Base-by-base conservation (phyloP, 2,888 invertebrate species). In the Drosophila pseudotalamancana region DNA sequence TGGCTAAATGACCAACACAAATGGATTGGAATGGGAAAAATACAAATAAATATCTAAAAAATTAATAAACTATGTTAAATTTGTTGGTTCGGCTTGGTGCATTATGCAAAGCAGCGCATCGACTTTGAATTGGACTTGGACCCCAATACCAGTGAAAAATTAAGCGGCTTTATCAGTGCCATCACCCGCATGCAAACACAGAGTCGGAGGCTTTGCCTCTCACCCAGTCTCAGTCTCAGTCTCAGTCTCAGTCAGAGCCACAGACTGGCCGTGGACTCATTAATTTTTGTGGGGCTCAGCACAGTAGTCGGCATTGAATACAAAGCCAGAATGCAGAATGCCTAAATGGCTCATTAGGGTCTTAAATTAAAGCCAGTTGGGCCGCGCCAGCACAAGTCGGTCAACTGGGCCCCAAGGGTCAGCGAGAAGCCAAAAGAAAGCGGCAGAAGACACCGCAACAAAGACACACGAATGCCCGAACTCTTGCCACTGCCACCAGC, bases 241-340 rank as follows among this genome's bases (percentile, higher is more conserved):
- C 27, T 5, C 21, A 1, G 18, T 19, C 32, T 8, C 39, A 37
- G 23, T 25, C 42, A 12, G 19, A 31, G 51, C 51, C 60, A 12
- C 49, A 18, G 70, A 46, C 85, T 78, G 80, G 51, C 80, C 74
- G 68, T 80, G 81, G 77, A 75, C 87, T 87, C 82, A 87, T 82
- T 83, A 81, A 87, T 82, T 81, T 76, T 65, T 56, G 68, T 51
- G 56, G 48, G 29, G 50, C 63, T 61, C 61, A 55, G 67, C 76
- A 75, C 87, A 87, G 87, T 87, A 81, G 82, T 83, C 82, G 82
- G 85, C 82, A 87, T 87, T 83, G 82, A 84, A 84, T 66, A 84
- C 76, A 83, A 87, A 87, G 73, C 65, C 67, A 72, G 75, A 72
- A 72, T 74, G 72, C 76, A 87, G 81, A 81, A 84, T 69, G 78